Evolutionary conservation across 2,888 invertebrate species (phyloP).

Genomic region (Glomeris marginata): DNA sequence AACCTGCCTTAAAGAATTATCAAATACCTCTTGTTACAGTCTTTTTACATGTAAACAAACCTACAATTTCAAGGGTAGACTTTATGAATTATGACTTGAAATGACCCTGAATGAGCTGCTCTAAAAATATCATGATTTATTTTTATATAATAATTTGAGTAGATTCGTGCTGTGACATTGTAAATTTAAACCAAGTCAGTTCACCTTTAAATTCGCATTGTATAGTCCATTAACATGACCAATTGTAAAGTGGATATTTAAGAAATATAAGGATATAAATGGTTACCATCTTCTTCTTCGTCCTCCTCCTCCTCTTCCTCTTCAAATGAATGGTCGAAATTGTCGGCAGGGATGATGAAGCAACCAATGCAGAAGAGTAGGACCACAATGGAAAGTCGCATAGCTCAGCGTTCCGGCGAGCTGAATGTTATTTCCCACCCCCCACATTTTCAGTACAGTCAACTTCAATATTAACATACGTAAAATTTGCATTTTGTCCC

Average conservation of each 20-base stretch:
- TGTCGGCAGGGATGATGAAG: constrained; percentile 5
- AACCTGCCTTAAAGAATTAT: no score
- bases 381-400: constrained; percentile 11
- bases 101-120: no score
- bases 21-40: no score
- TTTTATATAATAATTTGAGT: not conserved
- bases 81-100: no score
- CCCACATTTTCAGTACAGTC: no score
- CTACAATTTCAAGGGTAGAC: no score
- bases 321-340: constrained; percentile 11
- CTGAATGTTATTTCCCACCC: no score
- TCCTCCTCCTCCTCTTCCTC: constrained; percentile 7
- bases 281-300: constrained; percentile 2
- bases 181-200: not conserved
- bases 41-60: no score
- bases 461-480: no score
- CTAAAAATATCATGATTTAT: not conserved
- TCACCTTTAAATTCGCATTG: not conserved
- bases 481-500: no score
- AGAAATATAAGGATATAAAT: not conserved
- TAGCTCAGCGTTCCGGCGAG: constrained; percentile 5
- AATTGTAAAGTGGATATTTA: not conserved
- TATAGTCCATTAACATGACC: not conserved
- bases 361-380: constrained; percentile 9
- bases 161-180: not conserved